A percentile compares a stretch with the other conserved stretches of the same genome.
phyloP scores from a whole-genome alignment of 2,113 vertebrate species.

The Ailuropoda melanoleuca region DNA sequence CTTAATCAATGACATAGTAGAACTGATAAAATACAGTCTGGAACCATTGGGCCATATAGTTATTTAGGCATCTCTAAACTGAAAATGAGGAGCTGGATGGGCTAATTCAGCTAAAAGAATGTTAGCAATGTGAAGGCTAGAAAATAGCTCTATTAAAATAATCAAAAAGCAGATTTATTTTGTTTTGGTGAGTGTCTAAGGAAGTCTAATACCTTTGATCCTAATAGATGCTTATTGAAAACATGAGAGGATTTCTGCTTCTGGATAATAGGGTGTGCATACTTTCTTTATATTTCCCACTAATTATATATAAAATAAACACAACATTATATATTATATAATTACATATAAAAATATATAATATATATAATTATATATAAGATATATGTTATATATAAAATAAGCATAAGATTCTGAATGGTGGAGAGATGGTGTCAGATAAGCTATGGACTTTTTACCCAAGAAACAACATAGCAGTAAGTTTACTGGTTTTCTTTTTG shows the following conservation, averaged over 20 bases:
- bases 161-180: not conserved
- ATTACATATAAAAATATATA: too few relatives aligned
- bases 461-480: not conserved
- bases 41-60: not conserved
- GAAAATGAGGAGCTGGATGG: not conserved
- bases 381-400: not conserved
- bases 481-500: not conserved
- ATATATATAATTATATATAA: not conserved
- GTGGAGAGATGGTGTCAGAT: not conserved
- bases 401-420: not conserved
- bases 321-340: not conserved
- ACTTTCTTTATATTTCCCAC: not conserved
- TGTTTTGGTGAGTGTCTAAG: not conserved
- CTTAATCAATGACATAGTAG: not conserved
- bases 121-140: not conserved
- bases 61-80: not conserved
- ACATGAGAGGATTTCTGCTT: not conserved
- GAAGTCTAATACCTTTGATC: not conserved
- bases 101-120: not conserved
- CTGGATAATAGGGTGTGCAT: not conserved
- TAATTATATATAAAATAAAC: not conserved
- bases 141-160: not conserved
- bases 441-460: too few relatives aligned
- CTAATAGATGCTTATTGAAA: not conserved
- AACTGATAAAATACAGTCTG: not conserved